Base-by-base conservation (phyloP, 37 sponge, comb jelly and placozoan species). In the Agelas oroides region DNA sequence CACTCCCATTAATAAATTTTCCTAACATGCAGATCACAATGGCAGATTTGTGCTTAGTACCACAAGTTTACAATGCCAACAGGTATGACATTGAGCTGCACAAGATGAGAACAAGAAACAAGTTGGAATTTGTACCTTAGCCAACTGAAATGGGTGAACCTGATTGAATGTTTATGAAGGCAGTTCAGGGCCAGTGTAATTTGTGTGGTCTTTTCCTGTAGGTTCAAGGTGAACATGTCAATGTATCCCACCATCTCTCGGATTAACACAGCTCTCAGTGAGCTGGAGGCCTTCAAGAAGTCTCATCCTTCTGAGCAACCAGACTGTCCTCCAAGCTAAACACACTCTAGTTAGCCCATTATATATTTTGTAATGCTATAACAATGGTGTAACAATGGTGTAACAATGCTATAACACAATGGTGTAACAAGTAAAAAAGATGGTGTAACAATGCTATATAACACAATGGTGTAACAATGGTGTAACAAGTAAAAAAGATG, bases 31-130 rank as follows among this genome's bases (percentile, higher is more conserved):
- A 94, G 95, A 75, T 97, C 30, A 89, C 99, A 59, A 96, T 98
- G 94, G 99, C 95, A 65, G 99, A 98, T 61, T 69, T 92, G 34
- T 92, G 95, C 53, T 77, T 98, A 0, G 88, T 98, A 0, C 99
- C 99, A 38, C 99, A 98, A 71, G 81, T 98, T 21, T 86, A 86
- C 88, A 98, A 98, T 89, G 99, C 95, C 33, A 76, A 82, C 30
- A 90, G 97, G 97, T 96, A 79, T 40, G 53, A 25, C 20, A 5
- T 27, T 19, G 78, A 15, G 24, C 38, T 12, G 24, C 3, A 30
- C 5, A 13, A 35, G 27, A 41, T 75, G 53, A 21, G 41, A 30
- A 59, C 30, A 68, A 53, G 41, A 40, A 28, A 53, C 19, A 30
- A n/a, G n/a, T n/a, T n/a, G n/a, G n/a, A n/a, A n/a, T n/a, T n/a